phyloP scores from a whole-genome alignment of 2,113 vertebrate genomes.

The Apaloderma vittatum region DNA sequence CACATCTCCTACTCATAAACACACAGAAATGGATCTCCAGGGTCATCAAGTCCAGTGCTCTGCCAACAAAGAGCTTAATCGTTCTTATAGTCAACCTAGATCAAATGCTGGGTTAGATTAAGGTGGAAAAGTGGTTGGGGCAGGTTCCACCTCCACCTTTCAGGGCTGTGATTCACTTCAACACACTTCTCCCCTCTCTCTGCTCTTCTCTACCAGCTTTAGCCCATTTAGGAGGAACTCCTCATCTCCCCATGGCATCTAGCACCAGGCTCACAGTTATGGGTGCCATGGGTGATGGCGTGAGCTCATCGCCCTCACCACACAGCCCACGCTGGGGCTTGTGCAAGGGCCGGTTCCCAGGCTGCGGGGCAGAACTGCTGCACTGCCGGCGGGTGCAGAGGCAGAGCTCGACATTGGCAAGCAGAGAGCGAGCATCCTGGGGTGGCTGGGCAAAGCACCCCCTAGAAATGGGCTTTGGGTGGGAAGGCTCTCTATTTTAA shows the following conservation, averaged over 20 bases:
- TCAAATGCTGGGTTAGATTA: not conserved
- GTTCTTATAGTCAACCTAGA: constrained; percentile 14
- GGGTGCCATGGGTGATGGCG: accelerated
- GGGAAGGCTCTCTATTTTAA: not conserved
- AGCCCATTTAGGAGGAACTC: not conserved
- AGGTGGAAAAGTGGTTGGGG: not conserved
- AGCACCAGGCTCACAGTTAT: accelerated
- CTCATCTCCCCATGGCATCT: accelerated
- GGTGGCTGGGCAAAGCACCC: not conserved
- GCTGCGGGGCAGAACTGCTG: accelerated
- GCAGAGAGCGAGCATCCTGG: not conserved
- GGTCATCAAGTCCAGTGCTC: constrained; percentile 34
- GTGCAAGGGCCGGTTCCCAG: not conserved
- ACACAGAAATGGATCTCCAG: not conserved
- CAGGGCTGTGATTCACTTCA: not conserved
- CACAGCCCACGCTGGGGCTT: accelerated
- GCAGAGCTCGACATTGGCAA: not conserved
- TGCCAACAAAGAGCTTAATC: not conserved
- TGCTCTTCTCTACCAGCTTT: not conserved
- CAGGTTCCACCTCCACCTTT: constrained; percentile 11
- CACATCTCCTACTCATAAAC: constrained; percentile 7
- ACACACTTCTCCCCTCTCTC: not conserved
- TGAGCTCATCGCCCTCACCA: accelerated
- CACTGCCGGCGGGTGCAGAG: accelerated
- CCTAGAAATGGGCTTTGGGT: accelerated